Evolutionary conservation across 2,113 vertebrate genomes (phyloP).

Genomic region (Coptodon bakossiorum): DNA sequence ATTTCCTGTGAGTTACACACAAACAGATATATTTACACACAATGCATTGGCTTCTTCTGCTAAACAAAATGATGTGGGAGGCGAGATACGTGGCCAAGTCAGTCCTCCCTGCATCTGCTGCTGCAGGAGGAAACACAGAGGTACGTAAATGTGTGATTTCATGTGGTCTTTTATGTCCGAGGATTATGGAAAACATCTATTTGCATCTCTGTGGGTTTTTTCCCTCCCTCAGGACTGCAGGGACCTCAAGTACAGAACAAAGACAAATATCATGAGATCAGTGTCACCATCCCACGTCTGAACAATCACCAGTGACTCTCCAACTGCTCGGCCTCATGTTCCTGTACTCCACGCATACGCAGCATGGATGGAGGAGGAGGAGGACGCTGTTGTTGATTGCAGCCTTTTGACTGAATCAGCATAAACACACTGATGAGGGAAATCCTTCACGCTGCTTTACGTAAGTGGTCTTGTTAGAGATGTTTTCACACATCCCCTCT

Average conservation of each 20-base stretch:
- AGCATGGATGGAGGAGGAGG: constrained; percentile 2
- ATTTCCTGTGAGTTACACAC: not conserved
- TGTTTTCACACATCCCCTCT: not conserved
- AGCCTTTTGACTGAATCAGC: constrained; percentile 13
- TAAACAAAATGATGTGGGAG: constrained; percentile 20
- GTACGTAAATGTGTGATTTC: not conserved
- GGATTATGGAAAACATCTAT: constrained; percentile 25
- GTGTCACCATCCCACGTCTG: not conserved
- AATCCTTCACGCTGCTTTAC: constrained; percentile 29
- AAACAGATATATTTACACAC: constrained; percentile 18
- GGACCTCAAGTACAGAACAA: constrained; percentile 16
- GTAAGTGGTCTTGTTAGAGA: constrained; percentile 19
- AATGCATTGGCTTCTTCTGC: not conserved
- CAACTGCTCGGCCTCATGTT: constrained; percentile 3
- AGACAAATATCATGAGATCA: constrained; percentile 20
- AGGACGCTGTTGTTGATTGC: not conserved
- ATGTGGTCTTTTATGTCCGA: not conserved
- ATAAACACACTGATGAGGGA: constrained; percentile 2
- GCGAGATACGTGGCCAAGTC: not conserved
- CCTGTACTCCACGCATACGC: not conserved
- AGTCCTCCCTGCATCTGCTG: not conserved
- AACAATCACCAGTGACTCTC: constrained; percentile 14
- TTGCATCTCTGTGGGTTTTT: not conserved
- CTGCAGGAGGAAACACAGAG: not conserved
- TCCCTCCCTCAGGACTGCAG: not conserved